Conservation (phyloP, 2,113 vertebrate genomes). For the Donacobius atricapilla region DNA sequence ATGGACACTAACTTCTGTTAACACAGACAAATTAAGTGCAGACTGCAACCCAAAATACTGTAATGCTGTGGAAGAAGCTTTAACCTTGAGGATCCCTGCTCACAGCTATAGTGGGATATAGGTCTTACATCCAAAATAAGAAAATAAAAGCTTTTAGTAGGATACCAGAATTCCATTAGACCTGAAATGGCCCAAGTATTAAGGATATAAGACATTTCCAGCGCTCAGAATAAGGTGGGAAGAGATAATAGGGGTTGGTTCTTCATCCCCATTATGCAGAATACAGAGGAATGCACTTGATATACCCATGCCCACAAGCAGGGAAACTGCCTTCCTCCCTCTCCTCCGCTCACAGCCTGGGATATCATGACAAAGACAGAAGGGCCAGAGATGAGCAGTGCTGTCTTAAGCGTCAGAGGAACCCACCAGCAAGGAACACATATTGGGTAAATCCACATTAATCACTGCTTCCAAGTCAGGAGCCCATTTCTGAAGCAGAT, state of each 20-base stretch:
- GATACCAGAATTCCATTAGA: not conserved
- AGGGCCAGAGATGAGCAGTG: not conserved
- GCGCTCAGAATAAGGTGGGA: not conserved
- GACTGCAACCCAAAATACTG: not conserved
- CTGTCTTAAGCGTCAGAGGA: not conserved
- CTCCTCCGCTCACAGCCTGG: fast-evolving
- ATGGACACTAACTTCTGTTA: not conserved
- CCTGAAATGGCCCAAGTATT: not conserved
- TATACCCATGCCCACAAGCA: not conserved
- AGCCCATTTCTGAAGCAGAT: not conserved
- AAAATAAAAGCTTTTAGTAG: not conserved
- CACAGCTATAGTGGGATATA: not conserved
- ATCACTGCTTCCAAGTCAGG: not conserved
- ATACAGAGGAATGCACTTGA: not conserved
- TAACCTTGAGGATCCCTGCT: not conserved
- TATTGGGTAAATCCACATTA: not conserved
- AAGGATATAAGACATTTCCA: not conserved
- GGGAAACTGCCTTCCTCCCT: not conserved
- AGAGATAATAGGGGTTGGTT: not conserved
- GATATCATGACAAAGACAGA: not conserved
- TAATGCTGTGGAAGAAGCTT: not conserved
- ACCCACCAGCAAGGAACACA: not conserved
- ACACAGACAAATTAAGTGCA: not conserved
- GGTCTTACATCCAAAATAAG: not conserved
- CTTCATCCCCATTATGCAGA: not conserved